Evolutionary conservation across 2,888 invertebrate species (phyloP), one percentile per base, ranked within the genome.

Genomic region (Phytoseiulus persimilis): DNA sequence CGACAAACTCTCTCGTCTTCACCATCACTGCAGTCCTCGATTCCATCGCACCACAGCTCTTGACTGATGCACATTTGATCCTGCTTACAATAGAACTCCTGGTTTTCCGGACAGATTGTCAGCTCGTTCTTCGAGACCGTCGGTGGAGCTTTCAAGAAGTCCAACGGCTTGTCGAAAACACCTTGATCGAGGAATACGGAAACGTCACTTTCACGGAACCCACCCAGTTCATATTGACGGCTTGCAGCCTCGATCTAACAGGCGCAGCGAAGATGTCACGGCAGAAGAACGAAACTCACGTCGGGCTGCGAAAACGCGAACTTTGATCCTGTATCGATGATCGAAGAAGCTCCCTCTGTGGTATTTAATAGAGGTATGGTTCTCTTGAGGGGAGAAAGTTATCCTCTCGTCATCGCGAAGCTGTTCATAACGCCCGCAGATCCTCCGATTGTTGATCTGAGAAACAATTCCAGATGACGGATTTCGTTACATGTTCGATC

Each of bases 61-160:
- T 87, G 39, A n/a, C 39, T 39, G 87, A 87, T 87, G 87, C 87
- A 87, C 87, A 87, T 87, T 14, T 87, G 87, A 45, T 87, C 87
- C 32, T 39, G 87, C 32, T 87, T 87, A 33, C 87, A 87, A 33
- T 87, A 87, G 18, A 87, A 87, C 11, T 87, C 87, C 87, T 87
- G 87, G 23, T 87, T 45, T n/a, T 87, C 87, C 33, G 87, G 87
- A 45, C 87, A 87, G 14, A 87, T 87, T 5, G 39, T 45, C 9
- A 87, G 32, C 18, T 87, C 87, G 87, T 87, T 87, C 18, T 65
- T 65, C 14, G 65, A 65, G 1, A 65, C 65, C 18, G 65, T 65
- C 65, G 65, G 65, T 65, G 65, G 65, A 65, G 65, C 65, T 28
- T 65, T 65, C 65, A 65, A 23, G 28, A 65, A 65, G 28, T 65